Evolutionary conservation across 2,113 vertebrate genomes (phyloP), one percentile per base, ranked within the genome.

Genomic region (Scartelaos histophorus): DNA sequence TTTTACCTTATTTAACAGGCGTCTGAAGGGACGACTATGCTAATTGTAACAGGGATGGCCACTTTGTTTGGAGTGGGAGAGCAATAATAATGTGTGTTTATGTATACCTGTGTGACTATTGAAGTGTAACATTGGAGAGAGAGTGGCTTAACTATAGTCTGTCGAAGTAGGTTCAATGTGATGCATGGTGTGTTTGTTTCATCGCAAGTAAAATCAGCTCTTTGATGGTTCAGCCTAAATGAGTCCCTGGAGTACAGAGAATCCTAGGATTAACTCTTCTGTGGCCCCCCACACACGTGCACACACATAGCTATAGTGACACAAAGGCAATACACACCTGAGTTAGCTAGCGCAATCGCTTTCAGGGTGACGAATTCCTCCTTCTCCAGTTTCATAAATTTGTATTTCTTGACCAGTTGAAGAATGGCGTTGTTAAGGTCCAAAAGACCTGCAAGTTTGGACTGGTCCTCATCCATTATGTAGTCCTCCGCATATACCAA

Each of bases 401-500:
- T 98, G 91, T 98, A 99, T 80, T 98, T 99, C 93, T 98, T 99
- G 76, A 98, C 97, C 90, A 99, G 95, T 87, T 99, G 98, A 82
- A 99, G 95, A 93, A 99, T 98, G 82, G 97, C 95, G 62, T 99
- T 99, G 91, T 98, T 99, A 84, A 99, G 95, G 87, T 99, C 98
- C 79, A 99, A 95, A 77, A 99, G 95, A 81, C 98, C 97, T 45
- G 97, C 98, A 80, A 99, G 76, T 87, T 98, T 99, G 57, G 98
- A 99, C 84, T 98, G 98, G 85, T 99, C 98, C 94, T 99, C 97
- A 65, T 99, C 98, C 98, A 99, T 99, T 81, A 99, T 98, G 90
- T 99, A 99, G 95, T 99, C 98, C 90, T 99, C 98, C 71, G 98
- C 98, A 83, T 98, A 99, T 64, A 99, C 98, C 62, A 99, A 91